Evolutionary conservation across 2,113 vertebrate species (phyloP), one percentile per base, ranked within the genome.

Genomic region (Tachysurus fulvidraco): DNA sequence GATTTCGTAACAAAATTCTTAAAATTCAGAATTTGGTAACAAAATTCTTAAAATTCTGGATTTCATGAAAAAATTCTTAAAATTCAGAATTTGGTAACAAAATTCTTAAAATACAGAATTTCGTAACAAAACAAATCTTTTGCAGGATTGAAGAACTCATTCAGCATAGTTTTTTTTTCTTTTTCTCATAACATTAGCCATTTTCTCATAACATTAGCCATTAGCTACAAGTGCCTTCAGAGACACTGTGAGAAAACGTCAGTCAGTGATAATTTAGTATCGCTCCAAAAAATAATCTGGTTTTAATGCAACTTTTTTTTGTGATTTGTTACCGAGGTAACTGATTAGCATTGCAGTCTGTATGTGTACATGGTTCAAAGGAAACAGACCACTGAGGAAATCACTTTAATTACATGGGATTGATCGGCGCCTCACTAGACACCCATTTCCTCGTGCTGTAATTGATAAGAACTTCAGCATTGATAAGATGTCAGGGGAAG

Each of bases 201-300:
- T n/a, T n/a, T 67, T 67, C 4, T 83, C 25, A 83, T 83, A 77
- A 50, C 30, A 81, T 85, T 82, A 87, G 78, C 67, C 25, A 54
- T 82, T 74, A 82, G 67, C 64, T 59, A 7, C 7, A 19, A 59
- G 6, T 59, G 19, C 57, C 57, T 59, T 59, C 19, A 59, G 57
- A 59, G 57, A 21, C 57, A 6, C 54, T 55, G 54, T 55, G 54
- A 60, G 6, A 60, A 60, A 60, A 19, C 4, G 59, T 60, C 23
- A 30, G 64, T 67, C 28, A 30, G 1, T 30, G 64, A 30, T 67
- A 5, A 30, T 64, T 64, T 0, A 11, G 10, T 64, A 64, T n/a
- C 25, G 5, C 28, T 30, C 25, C 3, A 13, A n/a, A 23, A n/a
- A n/a, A n/a, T n/a, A n/a, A 36, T 36, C 36, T 36, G 36, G 36